phyloP scores from a whole-genome alignment of 2,888 invertebrate species.

The Plagodis dolabraria region DNA sequence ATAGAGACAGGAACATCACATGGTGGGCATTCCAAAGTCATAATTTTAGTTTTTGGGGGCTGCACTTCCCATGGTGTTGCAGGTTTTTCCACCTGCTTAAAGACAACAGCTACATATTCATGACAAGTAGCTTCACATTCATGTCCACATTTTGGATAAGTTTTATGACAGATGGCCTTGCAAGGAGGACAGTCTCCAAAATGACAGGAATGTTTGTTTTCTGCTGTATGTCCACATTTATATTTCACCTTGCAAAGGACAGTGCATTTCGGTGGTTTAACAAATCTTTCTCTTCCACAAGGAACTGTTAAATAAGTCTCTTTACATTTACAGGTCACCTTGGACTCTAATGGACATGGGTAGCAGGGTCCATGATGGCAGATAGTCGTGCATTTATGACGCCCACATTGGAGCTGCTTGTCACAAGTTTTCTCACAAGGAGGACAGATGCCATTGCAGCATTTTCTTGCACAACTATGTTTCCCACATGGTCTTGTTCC shows the following conservation, averaged over 20 bases:
- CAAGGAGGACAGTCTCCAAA: constrained; percentile 94
- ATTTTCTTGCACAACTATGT: constrained; percentile 95
- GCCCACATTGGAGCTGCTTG: constrained; percentile 92
- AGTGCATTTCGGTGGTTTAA: constrained; percentile 92
- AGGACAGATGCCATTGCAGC: constrained; percentile 93
- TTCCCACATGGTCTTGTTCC: constrained; percentile 92
- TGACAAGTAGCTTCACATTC: constrained; percentile 90
- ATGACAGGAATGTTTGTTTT: constrained; percentile 92
- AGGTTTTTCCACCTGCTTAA: constrained; percentile 84
- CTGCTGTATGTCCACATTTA: constrained; percentile 92
- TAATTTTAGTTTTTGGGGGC: constrained; percentile 75
- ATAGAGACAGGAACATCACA: constrained; percentile 89
- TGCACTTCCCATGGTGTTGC: constrained; percentile 88
- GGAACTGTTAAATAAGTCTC: constrained; percentile 91
- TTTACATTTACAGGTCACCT: constrained; percentile 92
- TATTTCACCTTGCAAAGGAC: constrained; percentile 90
- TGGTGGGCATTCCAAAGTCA: constrained; percentile 88
- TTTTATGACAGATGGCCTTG: constrained; percentile 88
- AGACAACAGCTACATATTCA: constrained; percentile 87
- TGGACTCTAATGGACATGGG: constrained; percentile 90
- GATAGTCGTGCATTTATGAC: constrained; percentile 92
- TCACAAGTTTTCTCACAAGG: constrained; percentile 94
- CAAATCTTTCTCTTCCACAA: constrained; percentile 92
- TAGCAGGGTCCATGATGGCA: constrained; percentile 95
- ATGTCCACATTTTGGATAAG: constrained; percentile 86